Percentiles rank a stretch among this genome's conserved stretches.
phyloP scores from a whole-genome alignment of 2,113 vertebrate genomes.

The Hemiscyllium ocellatum region DNA sequence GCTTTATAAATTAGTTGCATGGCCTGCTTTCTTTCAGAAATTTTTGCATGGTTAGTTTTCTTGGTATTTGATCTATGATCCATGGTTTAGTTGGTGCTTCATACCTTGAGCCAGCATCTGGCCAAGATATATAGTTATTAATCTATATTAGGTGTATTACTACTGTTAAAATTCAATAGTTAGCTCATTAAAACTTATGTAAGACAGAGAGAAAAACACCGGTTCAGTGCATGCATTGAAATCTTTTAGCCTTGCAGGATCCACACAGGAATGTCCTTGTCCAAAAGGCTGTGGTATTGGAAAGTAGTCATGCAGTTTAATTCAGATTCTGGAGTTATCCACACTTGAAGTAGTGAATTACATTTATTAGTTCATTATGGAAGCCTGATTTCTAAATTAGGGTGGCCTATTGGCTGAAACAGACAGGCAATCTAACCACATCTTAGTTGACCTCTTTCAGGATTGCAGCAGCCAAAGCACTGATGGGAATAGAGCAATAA shows the following conservation, averaged over 20 bases:
- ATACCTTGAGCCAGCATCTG: not conserved
- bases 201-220: not conserved
- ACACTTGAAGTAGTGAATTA: not conserved
- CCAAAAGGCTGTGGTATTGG: not conserved
- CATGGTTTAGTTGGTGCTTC: not conserved
- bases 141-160: not conserved
- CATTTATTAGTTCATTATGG: not conserved
- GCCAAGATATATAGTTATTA: not conserved
- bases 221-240: not conserved
- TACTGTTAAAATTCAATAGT: not conserved
- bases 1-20: not conserved
- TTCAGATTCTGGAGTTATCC: not conserved
- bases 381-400: not conserved
- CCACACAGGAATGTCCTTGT: not conserved
- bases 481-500: too few relatives aligned
- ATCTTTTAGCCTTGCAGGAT: not conserved
- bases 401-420: not conserved
- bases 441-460: not conserved
- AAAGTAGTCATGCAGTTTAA: not conserved
- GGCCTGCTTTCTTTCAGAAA: not conserved
- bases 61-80: not conserved
- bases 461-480: not conserved
- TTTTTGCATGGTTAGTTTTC: not conserved
- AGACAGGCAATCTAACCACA: not conserved
- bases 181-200: not conserved